Conservation (phyloP, 2,888 invertebrate genomes). For the Xestobium rufovillosum region DNA sequence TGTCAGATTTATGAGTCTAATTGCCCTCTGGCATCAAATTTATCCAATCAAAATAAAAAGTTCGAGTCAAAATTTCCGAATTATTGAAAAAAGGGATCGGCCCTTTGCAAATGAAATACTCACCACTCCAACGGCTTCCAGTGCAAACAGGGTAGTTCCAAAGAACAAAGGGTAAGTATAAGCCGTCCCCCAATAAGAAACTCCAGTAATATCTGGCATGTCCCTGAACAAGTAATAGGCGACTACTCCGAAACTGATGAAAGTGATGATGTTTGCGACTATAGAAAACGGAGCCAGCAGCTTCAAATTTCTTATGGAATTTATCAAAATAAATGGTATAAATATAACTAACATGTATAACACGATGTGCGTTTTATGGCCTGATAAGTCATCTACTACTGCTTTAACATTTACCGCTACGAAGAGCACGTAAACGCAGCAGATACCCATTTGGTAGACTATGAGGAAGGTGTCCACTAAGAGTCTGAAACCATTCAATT, state of each 20-base stretch:
- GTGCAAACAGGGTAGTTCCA: slow-evolving; percentile 90
- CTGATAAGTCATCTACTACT: slow-evolving; percentile 33
- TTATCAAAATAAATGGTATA: slow-evolving; percentile 65
- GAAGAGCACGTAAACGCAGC: slow-evolving; percentile 68
- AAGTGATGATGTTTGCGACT: slow-evolving; percentile 77
- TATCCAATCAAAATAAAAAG: too few species aligned
- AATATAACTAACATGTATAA: slow-evolving; percentile 39
- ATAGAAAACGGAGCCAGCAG: slow-evolving; percentile 85
- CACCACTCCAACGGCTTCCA: slow-evolving; percentile 91
- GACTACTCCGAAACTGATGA: slow-evolving; percentile 76
- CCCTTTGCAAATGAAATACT: slow-evolving; percentile 45
- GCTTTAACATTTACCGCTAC: slow-evolving; percentile 38
- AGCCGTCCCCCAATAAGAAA: slow-evolving; percentile 56
- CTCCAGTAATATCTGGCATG: slow-evolving; percentile 55
- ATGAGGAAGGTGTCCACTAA: slow-evolving; percentile 63
- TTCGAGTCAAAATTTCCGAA: too few species aligned
- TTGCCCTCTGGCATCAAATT: too few species aligned
- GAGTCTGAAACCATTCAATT: slow-evolving; percentile 38
- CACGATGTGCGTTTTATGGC: slow-evolving; percentile 20
- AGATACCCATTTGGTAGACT: slow-evolving; percentile 81
- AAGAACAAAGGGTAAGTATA: slow-evolving; percentile 83
- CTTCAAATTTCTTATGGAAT: slow-evolving; percentile 78
- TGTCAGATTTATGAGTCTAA: too few species aligned
- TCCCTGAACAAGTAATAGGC: slow-evolving; percentile 77
- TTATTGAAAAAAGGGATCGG: too few species aligned